Evolutionary conservation across 1,140 invertebrate species (phyloP).

Genomic region (Euura lappo): DNA sequence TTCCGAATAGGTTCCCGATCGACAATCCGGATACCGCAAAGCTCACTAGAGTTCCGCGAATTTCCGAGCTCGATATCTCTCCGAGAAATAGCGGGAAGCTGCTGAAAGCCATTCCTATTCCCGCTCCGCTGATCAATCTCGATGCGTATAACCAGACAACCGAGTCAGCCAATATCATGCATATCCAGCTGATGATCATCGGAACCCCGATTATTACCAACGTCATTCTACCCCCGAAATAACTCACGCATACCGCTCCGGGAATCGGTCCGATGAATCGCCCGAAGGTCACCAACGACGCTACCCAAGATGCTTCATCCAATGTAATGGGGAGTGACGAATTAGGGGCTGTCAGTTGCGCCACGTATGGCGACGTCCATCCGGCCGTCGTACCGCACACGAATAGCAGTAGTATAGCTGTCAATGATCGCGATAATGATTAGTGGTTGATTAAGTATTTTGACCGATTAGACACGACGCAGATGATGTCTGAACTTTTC

Average conservation of each 20-base stretch:
- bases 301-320: conserved; percentile 53
- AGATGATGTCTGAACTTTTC: background rate
- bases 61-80: conserved; percentile 67
- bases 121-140: conserved; percentile 65
- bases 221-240: conserved; percentile 70
- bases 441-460: background rate
- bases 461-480: background rate
- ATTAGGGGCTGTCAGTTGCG: conserved; percentile 43
- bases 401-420: conserved; percentile 49
- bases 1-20: conserved; percentile 73
- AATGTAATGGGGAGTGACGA: conserved; percentile 40
- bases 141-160: conserved; percentile 62
- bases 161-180: conserved; percentile 62
- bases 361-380: conserved; percentile 57
- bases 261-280: conserved; percentile 45
- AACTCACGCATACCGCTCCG: conserved; percentile 50
- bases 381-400: conserved; percentile 49
- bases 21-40: conserved; percentile 53
- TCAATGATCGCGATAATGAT: conserved; percentile 1
- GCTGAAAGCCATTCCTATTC: conserved; percentile 69
- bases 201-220: conserved; percentile 67
- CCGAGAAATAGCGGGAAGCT: conserved; percentile 70
- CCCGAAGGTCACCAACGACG: conserved; percentile 52
- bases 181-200: conserved; percentile 68
- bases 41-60: conserved; percentile 71